Evolutionary conservation across 2,888 invertebrate genomes (phyloP).

Genomic region (Polyommatus iphigenia): DNA sequence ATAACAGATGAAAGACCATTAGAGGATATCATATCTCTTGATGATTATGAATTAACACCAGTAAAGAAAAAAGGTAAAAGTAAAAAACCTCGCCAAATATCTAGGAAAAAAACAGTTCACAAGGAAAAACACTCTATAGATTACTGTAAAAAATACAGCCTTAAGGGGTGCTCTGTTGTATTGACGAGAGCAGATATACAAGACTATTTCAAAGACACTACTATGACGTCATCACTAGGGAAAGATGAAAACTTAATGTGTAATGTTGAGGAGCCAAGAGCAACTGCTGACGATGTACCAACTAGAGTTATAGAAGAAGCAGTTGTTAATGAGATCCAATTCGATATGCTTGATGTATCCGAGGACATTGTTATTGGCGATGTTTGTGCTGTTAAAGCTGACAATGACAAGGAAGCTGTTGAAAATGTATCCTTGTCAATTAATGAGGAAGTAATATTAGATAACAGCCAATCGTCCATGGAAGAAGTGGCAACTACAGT

Average conservation of each 20-base stretch:
- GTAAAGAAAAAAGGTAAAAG: slow-evolving; percentile 45
- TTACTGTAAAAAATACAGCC: slow-evolving; percentile 38
- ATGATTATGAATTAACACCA: slow-evolving; percentile 58
- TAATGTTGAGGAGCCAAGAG: slow-evolving; percentile 33
- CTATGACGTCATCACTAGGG: slow-evolving; percentile 1
- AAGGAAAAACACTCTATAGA: slow-evolving; percentile 43
- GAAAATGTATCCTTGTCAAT: slow-evolving; percentile 48
- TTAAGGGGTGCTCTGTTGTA: slow-evolving; percentile 62
- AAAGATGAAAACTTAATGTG: neutral
- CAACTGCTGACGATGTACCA: neutral
- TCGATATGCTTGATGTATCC: slow-evolving; percentile 74
- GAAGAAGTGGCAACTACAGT: slow-evolving; percentile 48
- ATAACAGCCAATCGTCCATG: slow-evolving; percentile 64
- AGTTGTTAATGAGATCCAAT: slow-evolving; percentile 58
- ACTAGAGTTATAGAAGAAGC: slow-evolving; percentile 42
- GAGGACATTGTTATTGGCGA: slow-evolving; percentile 72
- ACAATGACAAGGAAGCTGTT: slow-evolving; percentile 52
- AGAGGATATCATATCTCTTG: slow-evolving; percentile 69
- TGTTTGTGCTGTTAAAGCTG: slow-evolving; percentile 56
- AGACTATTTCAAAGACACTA: slow-evolving; percentile 45
- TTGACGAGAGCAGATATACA: slow-evolving; percentile 54
- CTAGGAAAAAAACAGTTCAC: slow-evolving; percentile 46
- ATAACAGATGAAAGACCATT: slow-evolving; percentile 67
- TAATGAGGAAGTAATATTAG: slow-evolving; percentile 65
- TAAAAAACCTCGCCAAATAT: slow-evolving; percentile 43